These are phyloP conservation scores for Ellobius talpinus DNA, from an alignment of 2,113 vertebrate genomes.

Conservation along the genomic window DNA sequence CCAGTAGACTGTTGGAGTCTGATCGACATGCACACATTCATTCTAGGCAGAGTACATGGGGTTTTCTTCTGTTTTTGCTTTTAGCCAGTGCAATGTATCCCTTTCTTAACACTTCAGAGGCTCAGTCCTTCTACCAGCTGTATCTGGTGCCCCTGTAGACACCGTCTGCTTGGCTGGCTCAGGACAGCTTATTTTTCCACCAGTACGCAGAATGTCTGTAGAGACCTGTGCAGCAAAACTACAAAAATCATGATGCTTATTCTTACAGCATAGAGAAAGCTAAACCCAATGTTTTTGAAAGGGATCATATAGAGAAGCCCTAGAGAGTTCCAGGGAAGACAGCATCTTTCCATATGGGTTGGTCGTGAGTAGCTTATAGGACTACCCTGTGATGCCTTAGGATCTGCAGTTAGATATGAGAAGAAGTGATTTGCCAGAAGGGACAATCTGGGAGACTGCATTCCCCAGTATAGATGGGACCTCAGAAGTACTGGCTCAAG, in stretches of 20 bases:
- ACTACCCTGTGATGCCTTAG: not conserved
- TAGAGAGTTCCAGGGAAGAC: not conserved
- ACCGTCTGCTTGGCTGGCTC: too few relatives aligned
- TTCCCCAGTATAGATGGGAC: not conserved
- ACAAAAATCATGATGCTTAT: not conserved
- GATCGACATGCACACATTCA: not conserved
- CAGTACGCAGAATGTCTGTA: not conserved
- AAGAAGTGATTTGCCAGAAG: not conserved
- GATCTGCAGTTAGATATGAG: not conserved
- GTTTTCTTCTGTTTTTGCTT: not conserved
- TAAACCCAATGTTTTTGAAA: not conserved
- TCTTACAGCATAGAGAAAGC: not conserved
- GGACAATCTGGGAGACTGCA: too few relatives aligned
- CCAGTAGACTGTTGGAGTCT: not conserved
- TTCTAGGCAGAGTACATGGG: not conserved
- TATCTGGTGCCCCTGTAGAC: not conserved
- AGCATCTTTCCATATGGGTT: not conserved
- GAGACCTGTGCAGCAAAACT: not conserved
- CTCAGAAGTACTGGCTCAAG: not conserved
- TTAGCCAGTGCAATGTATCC: not conserved
- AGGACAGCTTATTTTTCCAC: not conserved
- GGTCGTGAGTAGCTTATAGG: not conserved
- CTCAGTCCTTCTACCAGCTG: not conserved
- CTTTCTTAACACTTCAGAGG: not conserved
- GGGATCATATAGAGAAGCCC: not conserved